Conservation (phyloP, 2,113 vertebrate species). For the Eudorcas thomsonii region DNA sequence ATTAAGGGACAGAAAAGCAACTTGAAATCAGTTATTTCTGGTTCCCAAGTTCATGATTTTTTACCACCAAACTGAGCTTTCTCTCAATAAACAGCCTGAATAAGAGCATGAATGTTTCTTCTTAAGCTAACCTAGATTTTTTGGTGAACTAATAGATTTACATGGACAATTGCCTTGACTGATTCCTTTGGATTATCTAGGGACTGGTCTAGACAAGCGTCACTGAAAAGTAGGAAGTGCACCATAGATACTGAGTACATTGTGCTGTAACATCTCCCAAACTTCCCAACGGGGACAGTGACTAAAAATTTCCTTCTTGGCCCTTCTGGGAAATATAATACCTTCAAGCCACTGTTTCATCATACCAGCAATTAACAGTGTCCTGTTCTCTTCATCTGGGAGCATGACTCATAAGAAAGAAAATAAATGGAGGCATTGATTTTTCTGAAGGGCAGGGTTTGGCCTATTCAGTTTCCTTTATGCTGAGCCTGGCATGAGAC, state of each 20-base stretch:
- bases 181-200: background rate
- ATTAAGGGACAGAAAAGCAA: background rate
- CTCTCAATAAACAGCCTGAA: background rate
- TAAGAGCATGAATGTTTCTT: background rate
- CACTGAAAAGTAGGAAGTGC: background rate
- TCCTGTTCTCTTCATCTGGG: background rate
- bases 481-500: background rate
- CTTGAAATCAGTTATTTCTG: background rate
- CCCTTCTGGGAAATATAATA: background rate
- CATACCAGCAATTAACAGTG: background rate
- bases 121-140: background rate
- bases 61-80: background rate
- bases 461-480: background rate
- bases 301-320: background rate
- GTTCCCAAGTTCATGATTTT: background rate
- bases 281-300: background rate
- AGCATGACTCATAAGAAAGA: background rate
- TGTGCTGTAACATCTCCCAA: background rate
- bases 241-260: background rate
- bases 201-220: background rate
- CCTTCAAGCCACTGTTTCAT: slow-evolving; percentile 1
- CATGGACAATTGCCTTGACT: background rate
- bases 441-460: background rate
- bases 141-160: background rate
- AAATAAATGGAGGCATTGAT: background rate